A percentile compares a stretch with the other conserved stretches of the same genome.
Conservation (phyloP, 2,888 invertebrate genomes). For the Anoplius nigerrimus region DNA sequence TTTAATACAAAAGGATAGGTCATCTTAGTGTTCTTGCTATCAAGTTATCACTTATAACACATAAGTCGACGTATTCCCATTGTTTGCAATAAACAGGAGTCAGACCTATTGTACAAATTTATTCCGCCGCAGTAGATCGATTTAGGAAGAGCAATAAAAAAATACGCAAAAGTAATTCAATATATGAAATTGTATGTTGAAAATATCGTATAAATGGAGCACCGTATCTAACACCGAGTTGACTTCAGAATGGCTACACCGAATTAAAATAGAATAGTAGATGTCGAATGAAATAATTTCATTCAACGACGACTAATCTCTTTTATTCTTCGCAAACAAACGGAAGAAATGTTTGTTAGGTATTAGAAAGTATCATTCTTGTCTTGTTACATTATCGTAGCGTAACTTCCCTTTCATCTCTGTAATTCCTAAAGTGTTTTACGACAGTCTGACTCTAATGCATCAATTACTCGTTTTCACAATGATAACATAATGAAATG, state of each 20-base stretch:
- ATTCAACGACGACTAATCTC: too few relatives aligned
- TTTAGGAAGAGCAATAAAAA: conserved; percentile 52
- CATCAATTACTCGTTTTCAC: conserved; percentile 25
- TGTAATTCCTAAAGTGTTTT: conserved; percentile 18
- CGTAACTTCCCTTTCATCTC: conserved; percentile 1
- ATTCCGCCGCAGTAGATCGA: conserved; percentile 39
- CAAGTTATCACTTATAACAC: not conserved
- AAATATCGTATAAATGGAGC: conserved; percentile 49
- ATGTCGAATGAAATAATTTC: not conserved
- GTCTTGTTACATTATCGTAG: not conserved
- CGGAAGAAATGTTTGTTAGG: too few relatives aligned
- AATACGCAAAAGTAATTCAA: conserved; percentile 43
- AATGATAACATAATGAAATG: conserved; percentile 24
- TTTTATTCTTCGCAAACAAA: too few relatives aligned
- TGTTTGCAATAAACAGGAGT: conserved; percentile 45
- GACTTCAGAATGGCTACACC: conserved; percentile 46
- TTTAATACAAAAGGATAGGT: conserved; percentile 7
- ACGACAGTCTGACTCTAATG: too few relatives aligned
- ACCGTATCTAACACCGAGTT: conserved; percentile 44
- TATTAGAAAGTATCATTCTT: too few relatives aligned
- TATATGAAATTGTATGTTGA: conserved; percentile 34
- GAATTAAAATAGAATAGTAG: conserved; percentile 11
- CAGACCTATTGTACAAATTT: conserved; percentile 40
- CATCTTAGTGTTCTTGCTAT: not conserved
- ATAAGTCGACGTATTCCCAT: too few relatives aligned